Base-by-base conservation (phyloP, 92 coral and sea anemone genomes). In the Plumapathes pennacea region DNA sequence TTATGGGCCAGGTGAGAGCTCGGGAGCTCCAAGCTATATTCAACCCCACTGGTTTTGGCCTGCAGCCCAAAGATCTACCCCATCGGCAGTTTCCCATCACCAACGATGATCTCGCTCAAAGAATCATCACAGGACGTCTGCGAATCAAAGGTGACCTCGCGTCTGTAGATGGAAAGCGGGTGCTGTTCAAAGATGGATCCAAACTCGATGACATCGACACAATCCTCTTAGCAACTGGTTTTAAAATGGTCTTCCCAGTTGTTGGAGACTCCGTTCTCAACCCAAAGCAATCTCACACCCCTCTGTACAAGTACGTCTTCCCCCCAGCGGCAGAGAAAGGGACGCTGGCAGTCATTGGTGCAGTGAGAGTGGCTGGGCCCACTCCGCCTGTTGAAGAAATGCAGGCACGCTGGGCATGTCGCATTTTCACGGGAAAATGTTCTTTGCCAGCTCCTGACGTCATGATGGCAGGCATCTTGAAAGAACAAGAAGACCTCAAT, bases 71-170 rank as follows among this genome's bases (percentile, higher is more conserved):
- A 2, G 47, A 72, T 2, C n/a, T 13, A 12, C 73, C 73, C 10
- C 11, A 42, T 57, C 50, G 26, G 38, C 54, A 51, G 23, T 14
- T 3, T 13, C 45, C 70, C 10, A 4, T 88, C 15, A 6, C 84
- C 38, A 94, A 84, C 61, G 99, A 94, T 51, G 90, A 80, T 29
- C 83, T 94, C 21, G 89, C 86, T 3, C 92, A 88, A 37, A 72
- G 90, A 20, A 88, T 94, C 18, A 55, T 94, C 13, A 82, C 92
- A 22, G 99, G 99, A 9, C 59, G 81, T 8, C 29, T 94, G 31
- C 60, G 60, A 11, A 65, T 81, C 18, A 94, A 82, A 60, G 48
- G 71, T 12, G 85, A 80, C 13, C 44, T 94, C 27, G 43, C 77
- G 6, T 34, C 57, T 19, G 33, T 88, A 10, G 51, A 79, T 12